Evolutionary conservation across 2,888 invertebrate genomes (phyloP).

Genomic region (Onthophagus sagittarius): DNA sequence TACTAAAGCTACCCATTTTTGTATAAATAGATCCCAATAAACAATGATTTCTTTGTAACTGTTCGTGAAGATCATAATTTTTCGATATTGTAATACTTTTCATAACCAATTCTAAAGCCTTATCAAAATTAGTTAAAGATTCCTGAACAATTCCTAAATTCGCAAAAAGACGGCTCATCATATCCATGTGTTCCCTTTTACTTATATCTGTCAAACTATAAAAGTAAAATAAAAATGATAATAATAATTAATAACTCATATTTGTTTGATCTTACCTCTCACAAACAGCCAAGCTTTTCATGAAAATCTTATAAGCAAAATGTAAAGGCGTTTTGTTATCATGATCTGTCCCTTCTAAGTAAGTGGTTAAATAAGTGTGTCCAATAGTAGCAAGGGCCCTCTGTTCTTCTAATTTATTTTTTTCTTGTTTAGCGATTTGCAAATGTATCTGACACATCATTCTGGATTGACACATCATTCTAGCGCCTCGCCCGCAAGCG

Average conservation of each 20-base stretch:
- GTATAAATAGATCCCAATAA: conserved; percentile 64
- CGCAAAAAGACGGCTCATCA: conserved; percentile 78
- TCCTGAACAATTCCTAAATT: conserved; percentile 86
- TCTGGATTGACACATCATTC: too few species aligned
- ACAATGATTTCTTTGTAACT: conserved; percentile 69
- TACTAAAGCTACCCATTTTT: conserved; percentile 59
- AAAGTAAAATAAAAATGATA: conserved; percentile 33
- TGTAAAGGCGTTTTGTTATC: conserved; percentile 55
- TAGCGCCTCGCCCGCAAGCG: too few species aligned
- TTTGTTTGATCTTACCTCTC: conserved; percentile 58
- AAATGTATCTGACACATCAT: conserved; percentile 66
- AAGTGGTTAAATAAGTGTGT: conserved; percentile 69
- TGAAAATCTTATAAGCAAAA: conserved; percentile 72
- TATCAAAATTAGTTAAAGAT: conserved; percentile 61
- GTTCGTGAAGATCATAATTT: conserved; percentile 66
- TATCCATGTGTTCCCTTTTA: conserved; percentile 73
- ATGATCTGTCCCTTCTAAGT: conserved; percentile 58
- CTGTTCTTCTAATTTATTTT: conserved; percentile 78
- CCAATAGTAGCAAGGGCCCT: conserved; percentile 87
- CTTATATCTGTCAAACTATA: conserved; percentile 59
- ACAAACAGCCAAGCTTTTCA: conserved; percentile 73
- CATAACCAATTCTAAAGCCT: conserved; percentile 64
- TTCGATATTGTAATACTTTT: conserved; percentile 67
- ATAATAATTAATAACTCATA: neutral
- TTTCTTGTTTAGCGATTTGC: conserved; percentile 64